A percentile compares a stretch with the other conserved stretches of the same genome.
phyloP scores from a whole-genome alignment of 2,113 vertebrate species.

The Lagopus muta region DNA sequence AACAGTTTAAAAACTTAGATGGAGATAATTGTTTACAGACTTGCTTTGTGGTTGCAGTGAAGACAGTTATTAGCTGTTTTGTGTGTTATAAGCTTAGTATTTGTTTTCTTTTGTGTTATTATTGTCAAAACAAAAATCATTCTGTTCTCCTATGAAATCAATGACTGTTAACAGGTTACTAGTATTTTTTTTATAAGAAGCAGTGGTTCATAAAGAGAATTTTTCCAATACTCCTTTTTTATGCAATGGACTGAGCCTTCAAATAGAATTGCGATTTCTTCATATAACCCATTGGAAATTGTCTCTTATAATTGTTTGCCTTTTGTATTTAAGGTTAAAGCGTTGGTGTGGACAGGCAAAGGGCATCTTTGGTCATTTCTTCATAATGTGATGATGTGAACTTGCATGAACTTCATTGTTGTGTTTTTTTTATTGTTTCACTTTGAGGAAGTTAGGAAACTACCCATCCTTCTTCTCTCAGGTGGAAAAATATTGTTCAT shows the following conservation, averaged over 20 bases:
- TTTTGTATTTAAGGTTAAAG: background rate
- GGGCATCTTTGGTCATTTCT: background rate
- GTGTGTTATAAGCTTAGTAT: background rate
- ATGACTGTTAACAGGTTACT: background rate
- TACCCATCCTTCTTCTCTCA: background rate
- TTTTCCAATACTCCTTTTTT: background rate
- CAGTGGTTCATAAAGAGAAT: background rate
- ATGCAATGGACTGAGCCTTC: background rate
- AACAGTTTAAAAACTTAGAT: background rate
- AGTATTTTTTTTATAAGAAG: background rate
- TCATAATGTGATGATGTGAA: background rate
- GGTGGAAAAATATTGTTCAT: background rate
- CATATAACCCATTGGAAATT: background rate
- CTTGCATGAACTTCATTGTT: background rate
- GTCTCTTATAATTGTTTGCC: background rate
- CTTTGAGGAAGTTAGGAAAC: background rate
- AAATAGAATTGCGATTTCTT: background rate
- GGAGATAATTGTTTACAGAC: background rate
- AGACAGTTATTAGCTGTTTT: background rate
- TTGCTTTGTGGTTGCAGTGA: background rate
- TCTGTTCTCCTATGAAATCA: background rate
- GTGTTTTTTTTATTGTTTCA: background rate
- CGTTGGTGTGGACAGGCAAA: background rate
- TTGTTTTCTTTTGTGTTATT: background rate
- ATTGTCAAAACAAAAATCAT: background rate